Evolutionary conservation across 2,113 vertebrate genomes (phyloP).

Genomic region (Trochalopteron elliotii): DNA sequence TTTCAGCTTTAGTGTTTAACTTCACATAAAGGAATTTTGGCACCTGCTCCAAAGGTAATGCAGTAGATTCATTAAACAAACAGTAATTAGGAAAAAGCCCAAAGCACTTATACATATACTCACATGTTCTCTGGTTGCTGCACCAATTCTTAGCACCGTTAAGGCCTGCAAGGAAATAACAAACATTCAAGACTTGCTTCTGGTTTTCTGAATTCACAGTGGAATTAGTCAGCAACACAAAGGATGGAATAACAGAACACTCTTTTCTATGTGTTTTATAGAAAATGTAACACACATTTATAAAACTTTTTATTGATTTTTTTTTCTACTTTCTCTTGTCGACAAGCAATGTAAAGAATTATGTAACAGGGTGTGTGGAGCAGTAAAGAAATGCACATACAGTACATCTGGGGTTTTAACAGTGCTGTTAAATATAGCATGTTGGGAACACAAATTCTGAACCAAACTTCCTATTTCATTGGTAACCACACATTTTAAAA

Average conservation of each 20-base stretch:
- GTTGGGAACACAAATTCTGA: not conserved
- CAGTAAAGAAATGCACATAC: not conserved
- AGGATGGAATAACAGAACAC: not conserved
- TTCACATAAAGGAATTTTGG: not conserved
- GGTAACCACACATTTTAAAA: not conserved
- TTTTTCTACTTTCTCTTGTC: not conserved
- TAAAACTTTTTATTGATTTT: not conserved
- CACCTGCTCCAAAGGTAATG: not conserved
- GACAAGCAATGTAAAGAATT: not conserved
- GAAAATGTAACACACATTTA: not conserved
- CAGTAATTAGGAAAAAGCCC: not conserved
- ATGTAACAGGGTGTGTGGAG: not conserved
- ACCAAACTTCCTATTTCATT: not conserved
- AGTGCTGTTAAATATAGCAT: not conserved
- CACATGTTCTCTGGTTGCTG: constrained; percentile 82
- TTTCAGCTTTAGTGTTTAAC: not conserved
- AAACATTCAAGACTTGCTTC: not conserved
- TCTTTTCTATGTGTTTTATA: not conserved
- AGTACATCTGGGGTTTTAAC: not conserved
- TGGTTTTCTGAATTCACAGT: not conserved
- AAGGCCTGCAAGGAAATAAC: constrained; percentile 72
- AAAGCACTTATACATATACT: not conserved
- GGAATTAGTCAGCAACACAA: not conserved
- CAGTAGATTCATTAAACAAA: not conserved
- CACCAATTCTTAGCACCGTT: constrained; percentile 75